Evolutionary conservation across 2,113 vertebrate species (phyloP).

Genomic region (Coreoperca whiteheadi): DNA sequence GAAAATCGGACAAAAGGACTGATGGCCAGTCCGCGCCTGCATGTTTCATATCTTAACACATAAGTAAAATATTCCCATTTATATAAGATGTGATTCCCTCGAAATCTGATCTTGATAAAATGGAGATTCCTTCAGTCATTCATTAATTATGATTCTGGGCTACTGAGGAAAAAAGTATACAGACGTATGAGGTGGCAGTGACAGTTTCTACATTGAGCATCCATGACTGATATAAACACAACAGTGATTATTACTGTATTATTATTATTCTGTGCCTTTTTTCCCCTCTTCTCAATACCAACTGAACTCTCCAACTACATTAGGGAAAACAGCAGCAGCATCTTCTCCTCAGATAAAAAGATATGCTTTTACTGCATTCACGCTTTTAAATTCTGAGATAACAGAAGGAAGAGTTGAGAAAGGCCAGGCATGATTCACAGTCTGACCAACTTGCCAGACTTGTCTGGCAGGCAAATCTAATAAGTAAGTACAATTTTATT

Average conservation of each 20-base stretch:
- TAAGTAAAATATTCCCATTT: background rate
- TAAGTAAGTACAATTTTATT: too few species aligned
- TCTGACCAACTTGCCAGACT: conserved; percentile 27
- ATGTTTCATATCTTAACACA: background rate
- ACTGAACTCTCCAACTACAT: conserved; percentile 26
- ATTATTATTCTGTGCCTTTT: background rate
- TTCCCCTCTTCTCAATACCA: background rate
- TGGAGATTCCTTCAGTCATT: background rate
- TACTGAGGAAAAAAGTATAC: background rate
- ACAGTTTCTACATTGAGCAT: conserved; percentile 1
- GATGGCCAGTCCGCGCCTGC: too few species aligned
- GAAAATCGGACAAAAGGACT: too few species aligned
- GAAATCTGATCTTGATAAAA: background rate
- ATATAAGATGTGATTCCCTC: background rate
- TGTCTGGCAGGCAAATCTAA: conserved; percentile 29
- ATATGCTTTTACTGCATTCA: conserved; percentile 1
- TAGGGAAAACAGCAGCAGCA: conserved; percentile 18
- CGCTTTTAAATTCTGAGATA: conserved; percentile 24
- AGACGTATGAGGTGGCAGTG: background rate
- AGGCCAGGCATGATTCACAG: conserved; percentile 36
- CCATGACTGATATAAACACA: conserved; percentile 9
- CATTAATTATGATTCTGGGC: background rate
- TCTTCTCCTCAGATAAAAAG: conserved; percentile 8
- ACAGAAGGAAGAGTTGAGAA: conserved; percentile 31
- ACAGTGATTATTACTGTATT: conserved; percentile 7